Base-by-base conservation (phyloP, 2,113 vertebrate genomes). In the Menura novaehollandiae region DNA sequence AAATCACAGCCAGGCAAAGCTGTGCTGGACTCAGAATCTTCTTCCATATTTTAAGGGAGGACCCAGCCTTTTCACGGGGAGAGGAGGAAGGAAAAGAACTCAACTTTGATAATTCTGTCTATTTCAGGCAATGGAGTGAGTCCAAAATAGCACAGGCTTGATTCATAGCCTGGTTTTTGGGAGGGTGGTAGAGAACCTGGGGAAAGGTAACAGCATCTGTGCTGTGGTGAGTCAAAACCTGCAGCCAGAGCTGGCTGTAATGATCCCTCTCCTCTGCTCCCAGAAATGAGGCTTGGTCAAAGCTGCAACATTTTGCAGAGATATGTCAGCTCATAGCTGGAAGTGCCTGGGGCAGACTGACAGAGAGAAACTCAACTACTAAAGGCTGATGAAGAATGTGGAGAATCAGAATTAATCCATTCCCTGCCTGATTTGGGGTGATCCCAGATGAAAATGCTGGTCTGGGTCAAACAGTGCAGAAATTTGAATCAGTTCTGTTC, bases 71-170 rank as follows among this genome's bases (percentile, higher is more conserved):
- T 77, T 14, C 24, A 41, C 24, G 30, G 11, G 9, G 17, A 20
- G 10, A 23, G 35, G 44, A 58, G 17, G 24, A 74, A 78, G 7
- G 37, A 41, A 91, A 85, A 53, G 30, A 60, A 78, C 4, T 43
- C 43, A 77, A 59, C 15, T 80, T 53, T 18, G 47, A 67, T 56
- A 88, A 11, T 37, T 67, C 19, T 72, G 49, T 43, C 44, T 84
- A 37, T 88, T 90, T 90, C 59, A 81, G 47, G 35, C 90, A 63
- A 18, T 43, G 33, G 35, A 80, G 22, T 47, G 28, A 74, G 32
- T 73, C 68, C 72, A 92, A 86, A 90, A 90, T 41, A 92, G 32
- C 56, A 59, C 13, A 33, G 64, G 18, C 32, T 84, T 93, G 43
- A 87, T 86, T 91, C 86, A 89, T 26, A 74, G 35, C 3, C 46